Evolutionary conservation across 2,888 invertebrate species (phyloP), one percentile per base, ranked within the genome.

Genomic region (Ptilodon capucinus): DNA sequence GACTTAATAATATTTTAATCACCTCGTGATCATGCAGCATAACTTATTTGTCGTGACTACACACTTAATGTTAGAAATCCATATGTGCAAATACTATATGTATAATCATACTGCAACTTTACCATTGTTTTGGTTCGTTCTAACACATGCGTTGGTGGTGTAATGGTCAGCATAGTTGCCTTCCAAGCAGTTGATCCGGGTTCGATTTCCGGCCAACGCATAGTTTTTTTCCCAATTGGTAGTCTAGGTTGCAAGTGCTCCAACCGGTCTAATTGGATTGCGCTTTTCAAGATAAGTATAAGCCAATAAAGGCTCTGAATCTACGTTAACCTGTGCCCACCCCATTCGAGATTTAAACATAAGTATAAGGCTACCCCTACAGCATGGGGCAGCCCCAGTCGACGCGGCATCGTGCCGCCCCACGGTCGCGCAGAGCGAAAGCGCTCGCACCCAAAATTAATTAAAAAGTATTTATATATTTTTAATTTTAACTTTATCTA

Each of bases 101-200:
- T 25, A 2, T n/a, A 4, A 11, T 28, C n/a, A n/a, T n/a, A 28
- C n/a, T n/a, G n/a, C n/a, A n/a, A n/a, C n/a, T n/a, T 28, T n/a
- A 4, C 3, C n/a, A 28, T 28, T 11, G n/a, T 28, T 28, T 28
- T 28, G n/a, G 8, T 28, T 11, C 2, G 1, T 14, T 30, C 2
- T 2, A 16, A 16, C 51, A 51, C 5, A 36, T 40, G 84, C 82
- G 83, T 81, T 74, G 83, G 82, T 82, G 81, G 91, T 91, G 91
- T 91, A 91, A 91, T 91, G 91, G 91, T 91, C 86, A 91, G 91
- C 91, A 91, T 91, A 91, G 91, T 91, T 91, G 91, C 91, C 91
- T 91, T 91, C 91, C 91, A 91, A 91, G 91, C 91, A 91, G 90
- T 91, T 91, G 91, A 91, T 91, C 91, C 91, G 91, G 86, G 91